Evolutionary conservation across 2,888 invertebrate species (phyloP), one percentile per base, ranked within the genome.

Genomic region (Cataglyphis rosenhaueri): DNA sequence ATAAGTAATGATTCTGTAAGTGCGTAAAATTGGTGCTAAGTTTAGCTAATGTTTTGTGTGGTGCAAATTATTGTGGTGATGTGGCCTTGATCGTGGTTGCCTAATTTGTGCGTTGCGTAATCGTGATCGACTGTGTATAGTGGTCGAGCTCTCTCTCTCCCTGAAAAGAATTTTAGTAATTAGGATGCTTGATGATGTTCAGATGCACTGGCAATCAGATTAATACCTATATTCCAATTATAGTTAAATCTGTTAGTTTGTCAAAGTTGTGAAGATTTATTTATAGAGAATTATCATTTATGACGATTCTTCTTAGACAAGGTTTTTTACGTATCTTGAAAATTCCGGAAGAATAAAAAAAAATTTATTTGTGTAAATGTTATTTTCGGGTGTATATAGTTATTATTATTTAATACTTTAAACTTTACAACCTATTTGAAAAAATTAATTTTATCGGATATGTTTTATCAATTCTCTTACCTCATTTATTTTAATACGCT

Each of bases 31-130:
- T 89, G 85, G 85, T 87, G 83, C 82, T 85, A 85, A 66, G 70
- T 35, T 78, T 78, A 83, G 75, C 89, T 93, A 92, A 86, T 92
- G 91, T 92, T 92, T 92, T 91, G 92, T 92, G 92, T 91, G 91
- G 92, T 93, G 93, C 92, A 84, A 90, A 88, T 93, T 92, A 89
- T 91, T 88, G 89, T 91, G 92, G 87, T 93, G 88, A 90, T 91
- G 93, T 90, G 89, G 89, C 90, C 93, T 92, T 88, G 93, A 91
- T 90, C 93, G 92, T 89, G 90, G 88, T 85, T 91, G 91, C 91
- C 91, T 93, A 92, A 91, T 84, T 83, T 90, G 89, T 90, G 90
- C 86, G 87, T 87, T 83, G 90, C 85, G 89, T 84, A 83, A 86
- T 86, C 85, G 85, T 86, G 89, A 92, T 91, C 88, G 91, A 90